These are phyloP conservation scores for Melanaphis sacchari DNA, from an alignment of 1,140 invertebrate genomes.

Conservation along the genomic window DNA sequence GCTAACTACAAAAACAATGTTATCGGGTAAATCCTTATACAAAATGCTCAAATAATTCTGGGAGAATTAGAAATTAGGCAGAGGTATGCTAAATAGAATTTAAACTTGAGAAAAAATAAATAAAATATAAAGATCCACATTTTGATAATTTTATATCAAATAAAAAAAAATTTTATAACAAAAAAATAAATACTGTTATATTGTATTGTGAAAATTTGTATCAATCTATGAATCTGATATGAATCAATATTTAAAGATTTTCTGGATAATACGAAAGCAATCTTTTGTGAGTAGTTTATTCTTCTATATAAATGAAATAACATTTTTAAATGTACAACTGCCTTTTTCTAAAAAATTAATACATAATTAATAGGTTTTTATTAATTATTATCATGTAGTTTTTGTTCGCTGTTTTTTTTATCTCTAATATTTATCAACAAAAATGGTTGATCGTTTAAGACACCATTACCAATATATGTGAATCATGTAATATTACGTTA, in stretches of 20 bases:
- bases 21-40: too few relatives aligned
- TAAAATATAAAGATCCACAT: neutral
- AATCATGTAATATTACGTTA: neutral
- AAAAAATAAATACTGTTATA: neutral
- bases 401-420: neutral
- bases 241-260: neutral
- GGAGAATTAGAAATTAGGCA: neutral
- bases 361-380: neutral
- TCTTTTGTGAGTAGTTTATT: neutral
- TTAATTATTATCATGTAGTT: neutral
- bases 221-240: neutral
- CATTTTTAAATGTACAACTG: neutral
- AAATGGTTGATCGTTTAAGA: neutral
- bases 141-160: neutral
- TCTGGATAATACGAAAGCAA: neutral
- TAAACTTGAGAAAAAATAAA: neutral
- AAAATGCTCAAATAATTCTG: neutral
- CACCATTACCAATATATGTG: neutral
- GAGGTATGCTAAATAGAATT: neutral
- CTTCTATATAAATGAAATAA: neutral
- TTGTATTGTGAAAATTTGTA: neutral
- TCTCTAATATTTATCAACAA: neutral
- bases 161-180: neutral
- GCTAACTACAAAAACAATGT: too few relatives aligned
- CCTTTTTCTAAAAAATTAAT: neutral